These are phyloP conservation scores for Gymnarchus niloticus DNA, from an alignment of 2,113 vertebrate genomes.

Conservation along the genomic window DNA sequence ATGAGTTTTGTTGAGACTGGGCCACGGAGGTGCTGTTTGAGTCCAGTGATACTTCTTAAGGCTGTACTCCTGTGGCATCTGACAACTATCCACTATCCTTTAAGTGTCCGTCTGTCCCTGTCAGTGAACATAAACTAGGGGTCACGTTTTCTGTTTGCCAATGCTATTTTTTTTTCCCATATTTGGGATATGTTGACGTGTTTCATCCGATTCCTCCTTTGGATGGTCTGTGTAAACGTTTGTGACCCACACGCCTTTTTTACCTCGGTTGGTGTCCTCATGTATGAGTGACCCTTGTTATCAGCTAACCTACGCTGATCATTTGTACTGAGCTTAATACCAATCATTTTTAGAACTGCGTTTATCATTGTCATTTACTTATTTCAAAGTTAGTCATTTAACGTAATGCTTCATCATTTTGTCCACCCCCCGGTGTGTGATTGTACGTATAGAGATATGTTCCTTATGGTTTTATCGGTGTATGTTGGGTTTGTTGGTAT, in stretches of 20 bases:
- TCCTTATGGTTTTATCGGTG: too few relatives aligned
- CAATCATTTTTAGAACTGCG: neutral
- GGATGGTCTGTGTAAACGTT: neutral
- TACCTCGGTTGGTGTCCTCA: too few relatives aligned
- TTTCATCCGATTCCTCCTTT: neutral
- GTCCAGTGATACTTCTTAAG: too few relatives aligned
- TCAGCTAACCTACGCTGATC: neutral
- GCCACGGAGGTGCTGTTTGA: neutral
- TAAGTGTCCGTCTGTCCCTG: neutral
- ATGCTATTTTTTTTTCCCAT: neutral
- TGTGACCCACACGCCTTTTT: neutral
- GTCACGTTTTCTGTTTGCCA: neutral
- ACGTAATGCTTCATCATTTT: too few relatives aligned
- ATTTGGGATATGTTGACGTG: neutral
- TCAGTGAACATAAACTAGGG: neutral
- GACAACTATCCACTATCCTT: neutral
- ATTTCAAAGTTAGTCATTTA: too few relatives aligned
- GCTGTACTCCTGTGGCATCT: neutral
- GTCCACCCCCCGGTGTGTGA: too few relatives aligned
- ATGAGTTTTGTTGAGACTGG: neutral
- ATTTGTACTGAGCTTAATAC: neutral
- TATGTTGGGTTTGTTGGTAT: too few relatives aligned
- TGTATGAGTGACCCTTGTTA: neutral
- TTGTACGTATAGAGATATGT: too few relatives aligned
- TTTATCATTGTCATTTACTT: neutral